Base-by-base conservation (phyloP, 2,888 invertebrate genomes). In the Periphyllus acericola region DNA sequence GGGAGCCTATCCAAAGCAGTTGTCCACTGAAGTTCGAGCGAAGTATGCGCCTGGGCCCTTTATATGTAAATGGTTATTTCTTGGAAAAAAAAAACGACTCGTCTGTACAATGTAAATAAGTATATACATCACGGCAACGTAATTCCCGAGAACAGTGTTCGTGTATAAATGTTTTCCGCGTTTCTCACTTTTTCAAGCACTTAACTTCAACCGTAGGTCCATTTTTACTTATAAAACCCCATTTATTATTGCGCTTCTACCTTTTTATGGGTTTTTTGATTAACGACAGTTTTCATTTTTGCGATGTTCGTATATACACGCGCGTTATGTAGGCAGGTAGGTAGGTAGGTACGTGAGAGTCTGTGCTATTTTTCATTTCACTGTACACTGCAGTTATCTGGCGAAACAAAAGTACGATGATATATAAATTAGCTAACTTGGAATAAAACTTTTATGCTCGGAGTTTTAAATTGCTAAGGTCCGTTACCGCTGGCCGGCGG, bases 241-340 rank as follows among this genome's bases (percentile, higher is more conserved):
- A 74, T 87, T 72, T 87, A 87, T 87, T 87, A 71, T 76, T 80
- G 79, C 78, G 66, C 78, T 86, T 72, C 79, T 79, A 79, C 85
- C 79, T 79, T 86, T 87, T 87, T 87, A 87, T 81, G 87, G 66
- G 71, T 52, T 66, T 87, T 87, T 87, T 87, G 87, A 87, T 80
- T 81, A 87, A 87, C 87, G 87, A 66, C 60, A 81, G 80, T 87
- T 87, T 87, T 81, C 81, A 74, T 87, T 81, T 87, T 80, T 55
- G 80, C 78, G 66, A 74, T 87, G 79, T 86, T 80, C 79, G 36
- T 71, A 32, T 81, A 81, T n/a, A 78, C 29, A 60, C 60, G 60
- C 66, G 29, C 55, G 34, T n/a, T n/a, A n/a, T n/a, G n/a, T n/a
- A n/a, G n/a, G n/a, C n/a, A n/a, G n/a, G n/a, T n/a, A 0, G 29